These are phyloP conservation scores for Heterotilapia buettikoferi DNA, from an alignment of 2,113 vertebrate genomes.

Conservation along the genomic window DNA sequence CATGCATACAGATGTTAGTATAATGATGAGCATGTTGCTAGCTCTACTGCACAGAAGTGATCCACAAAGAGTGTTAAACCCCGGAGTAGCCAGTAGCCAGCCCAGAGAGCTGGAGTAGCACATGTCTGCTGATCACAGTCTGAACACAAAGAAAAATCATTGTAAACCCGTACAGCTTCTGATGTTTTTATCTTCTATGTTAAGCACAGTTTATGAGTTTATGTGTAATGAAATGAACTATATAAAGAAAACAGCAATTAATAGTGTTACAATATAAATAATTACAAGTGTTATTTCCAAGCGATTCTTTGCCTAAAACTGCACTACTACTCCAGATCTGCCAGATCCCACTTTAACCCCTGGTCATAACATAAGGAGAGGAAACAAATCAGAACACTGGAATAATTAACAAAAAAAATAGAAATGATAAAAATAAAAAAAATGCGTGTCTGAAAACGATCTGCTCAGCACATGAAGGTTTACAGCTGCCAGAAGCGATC, in stretches of 20 bases:
- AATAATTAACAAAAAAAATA: not conserved
- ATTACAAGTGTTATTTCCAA: not conserved
- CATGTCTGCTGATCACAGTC: not conserved
- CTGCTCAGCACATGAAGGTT: not conserved
- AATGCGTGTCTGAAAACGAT: not conserved
- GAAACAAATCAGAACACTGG: fast-evolving
- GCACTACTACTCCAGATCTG: not conserved
- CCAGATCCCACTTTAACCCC: not conserved
- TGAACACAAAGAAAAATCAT: not conserved
- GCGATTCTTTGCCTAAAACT: not conserved
- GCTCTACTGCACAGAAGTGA: not conserved
- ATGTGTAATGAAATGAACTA: not conserved
- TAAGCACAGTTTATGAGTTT: not conserved
- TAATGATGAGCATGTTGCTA: not conserved
- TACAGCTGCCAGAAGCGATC: not conserved
- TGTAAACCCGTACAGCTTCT: fast-evolving
- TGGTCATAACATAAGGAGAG: too few relatives aligned
- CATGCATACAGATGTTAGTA: not conserved
- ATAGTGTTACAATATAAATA: not conserved
- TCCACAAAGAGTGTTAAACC: not conserved
- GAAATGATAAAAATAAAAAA: not conserved
- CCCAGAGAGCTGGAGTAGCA: not conserved
- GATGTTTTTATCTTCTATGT: not conserved
- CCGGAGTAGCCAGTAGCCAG: not conserved
- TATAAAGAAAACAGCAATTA: not conserved